Percentiles rank a stretch among this genome's conserved stretches.
Evolutionary conservation across 2,113 vertebrate species (phyloP).

Genomic region (Onychostruthus taczanowskii): DNA sequence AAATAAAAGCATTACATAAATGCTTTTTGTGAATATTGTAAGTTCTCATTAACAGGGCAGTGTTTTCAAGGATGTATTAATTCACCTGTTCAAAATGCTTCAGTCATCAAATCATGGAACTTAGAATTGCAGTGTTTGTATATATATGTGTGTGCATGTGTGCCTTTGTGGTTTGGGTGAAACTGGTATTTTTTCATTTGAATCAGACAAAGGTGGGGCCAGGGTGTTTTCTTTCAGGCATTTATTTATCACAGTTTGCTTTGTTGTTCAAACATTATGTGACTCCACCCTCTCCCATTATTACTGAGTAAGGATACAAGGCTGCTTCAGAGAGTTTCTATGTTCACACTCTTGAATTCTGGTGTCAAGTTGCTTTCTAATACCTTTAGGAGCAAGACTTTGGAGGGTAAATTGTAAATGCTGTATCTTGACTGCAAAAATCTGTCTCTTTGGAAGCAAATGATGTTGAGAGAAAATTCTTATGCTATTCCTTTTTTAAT

Average conservation of each 20-base stretch:
- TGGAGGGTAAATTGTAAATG: neutral
- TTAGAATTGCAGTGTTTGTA: neutral
- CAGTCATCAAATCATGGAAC: neutral
- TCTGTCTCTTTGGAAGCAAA: neutral
- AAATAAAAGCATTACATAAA: neutral
- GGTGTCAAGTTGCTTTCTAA: neutral
- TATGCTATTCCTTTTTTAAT: neutral
- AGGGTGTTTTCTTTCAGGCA: conserved; percentile 57
- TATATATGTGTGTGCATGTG: neutral
- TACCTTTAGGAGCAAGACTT: neutral
- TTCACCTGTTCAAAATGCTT: conserved; percentile 5
- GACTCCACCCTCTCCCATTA: conserved; percentile 54
- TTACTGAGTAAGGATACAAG: neutral
- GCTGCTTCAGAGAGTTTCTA: neutral
- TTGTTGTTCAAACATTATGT: conserved; percentile 60
- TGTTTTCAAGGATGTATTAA: neutral
- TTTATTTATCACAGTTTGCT: conserved; percentile 60
- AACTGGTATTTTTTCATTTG: conserved; percentile 54
- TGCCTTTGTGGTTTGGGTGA: conserved; percentile 32
- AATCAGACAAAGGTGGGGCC: conserved; percentile 57
- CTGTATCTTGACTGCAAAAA: neutral
- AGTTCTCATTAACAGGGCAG: neutral
- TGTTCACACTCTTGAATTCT: neutral
- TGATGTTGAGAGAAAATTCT: neutral
- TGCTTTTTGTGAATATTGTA: neutral